Percentiles rank a stretch among this genome's conserved stretches.
These are phyloP conservation scores for Carposina sasakii DNA, from an alignment of 1,140 invertebrate species.

Conservation along the genomic window DNA sequence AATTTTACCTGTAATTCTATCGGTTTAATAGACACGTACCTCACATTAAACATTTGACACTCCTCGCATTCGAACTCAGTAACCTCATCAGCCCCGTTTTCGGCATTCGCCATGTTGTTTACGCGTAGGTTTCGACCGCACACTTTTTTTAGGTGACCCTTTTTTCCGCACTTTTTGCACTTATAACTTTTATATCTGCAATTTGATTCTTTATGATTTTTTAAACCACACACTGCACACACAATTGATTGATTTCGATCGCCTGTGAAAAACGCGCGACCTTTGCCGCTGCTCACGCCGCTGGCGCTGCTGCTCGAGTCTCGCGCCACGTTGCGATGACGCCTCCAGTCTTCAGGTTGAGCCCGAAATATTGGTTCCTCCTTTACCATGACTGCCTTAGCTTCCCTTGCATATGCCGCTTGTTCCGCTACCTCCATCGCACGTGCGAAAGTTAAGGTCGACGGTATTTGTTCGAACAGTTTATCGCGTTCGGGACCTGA, in stretches of 20 bases:
- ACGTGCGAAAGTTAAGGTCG: background rate
- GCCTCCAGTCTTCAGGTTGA: background rate
- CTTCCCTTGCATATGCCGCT: constrained; percentile 1
- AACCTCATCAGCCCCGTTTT: no score
- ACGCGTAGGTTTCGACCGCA: no score
- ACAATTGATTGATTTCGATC: background rate
- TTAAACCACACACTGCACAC: constrained; percentile 6
- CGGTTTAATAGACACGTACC: no score
- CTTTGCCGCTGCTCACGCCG: background rate
- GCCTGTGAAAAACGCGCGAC: background rate
- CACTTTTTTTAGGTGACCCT: constrained; percentile 8
- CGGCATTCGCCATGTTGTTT: no score
- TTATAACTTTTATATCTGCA: constrained; percentile 1
- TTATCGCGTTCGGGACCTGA: constrained; percentile 13
- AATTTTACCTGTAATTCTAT: no score
- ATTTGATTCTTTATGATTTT: background rate
- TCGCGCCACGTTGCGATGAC: background rate
- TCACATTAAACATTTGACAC: no score
- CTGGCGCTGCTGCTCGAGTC: background rate
- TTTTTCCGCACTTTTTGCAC: constrained; percentile 4
- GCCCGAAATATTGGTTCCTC: constrained; percentile 2
- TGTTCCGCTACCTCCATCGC: constrained; percentile 8
- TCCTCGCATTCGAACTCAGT: no score
- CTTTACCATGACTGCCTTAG: background rate
- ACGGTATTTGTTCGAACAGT: constrained; percentile 6